Base-by-base conservation (phyloP, 2,113 vertebrate genomes). In the Buteo buteo region DNA sequence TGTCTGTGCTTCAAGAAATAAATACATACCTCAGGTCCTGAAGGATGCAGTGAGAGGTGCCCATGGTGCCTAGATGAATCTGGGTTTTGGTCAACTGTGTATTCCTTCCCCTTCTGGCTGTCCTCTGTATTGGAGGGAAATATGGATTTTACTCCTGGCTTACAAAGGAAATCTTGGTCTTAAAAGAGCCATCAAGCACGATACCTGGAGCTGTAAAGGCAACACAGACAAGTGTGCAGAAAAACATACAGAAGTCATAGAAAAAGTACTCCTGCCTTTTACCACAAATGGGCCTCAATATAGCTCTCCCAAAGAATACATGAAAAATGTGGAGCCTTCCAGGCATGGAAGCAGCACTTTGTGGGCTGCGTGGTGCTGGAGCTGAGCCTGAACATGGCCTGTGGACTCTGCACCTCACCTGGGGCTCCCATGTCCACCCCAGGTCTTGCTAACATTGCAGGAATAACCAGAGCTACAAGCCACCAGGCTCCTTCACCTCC, bases 111-210 rank as follows among this genome's bases (percentile, higher is more conserved):
- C 66, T 73, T 78, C 67, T 49, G 40, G 36, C 34, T 61, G 4
- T 77, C 25, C 22, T 81, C 64, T 89, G 13, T 49, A 7, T 5
- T 66, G 47, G 42, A 88, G 14, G 59, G 54, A 83, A 95, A 73
- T 28, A 52, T 0, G 4, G 52, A 78, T 83, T 86, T 93, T 83
- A 85, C 25, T 93, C 28, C 64, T 62, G 67, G 44, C 13, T 40
- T 28, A 81, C 69, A 79, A 42, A 82, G 26, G 70, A 94, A 86
- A 82, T 83, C 52, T 88, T 67, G 72, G 34, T 83, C 49, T 93
- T 83, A 69, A 85, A 50, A 0, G 0, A 93, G 54, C 44, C 40
- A 47, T 66, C 0, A 0, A 88, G 17, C 80, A 84, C 1, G 3
- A 72, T 83, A 88, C 57, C 67, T 62, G 57, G 58, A 92, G 34